Conservation (phyloP, 1,140 invertebrate species). For the Lordiphosa collinella region DNA sequence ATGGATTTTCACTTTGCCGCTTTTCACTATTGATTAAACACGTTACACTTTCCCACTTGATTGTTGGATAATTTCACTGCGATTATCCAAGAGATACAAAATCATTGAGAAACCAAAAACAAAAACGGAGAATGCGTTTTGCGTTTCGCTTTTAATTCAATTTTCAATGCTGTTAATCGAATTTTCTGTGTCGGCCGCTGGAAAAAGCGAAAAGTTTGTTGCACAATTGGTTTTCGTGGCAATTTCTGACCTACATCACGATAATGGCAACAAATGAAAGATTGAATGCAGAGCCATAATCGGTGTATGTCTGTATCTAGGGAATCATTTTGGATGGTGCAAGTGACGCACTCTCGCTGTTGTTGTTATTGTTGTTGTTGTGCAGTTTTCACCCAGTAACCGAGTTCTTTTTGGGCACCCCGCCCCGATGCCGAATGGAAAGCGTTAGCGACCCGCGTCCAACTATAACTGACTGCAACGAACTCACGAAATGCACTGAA, state of each 20-base stretch:
- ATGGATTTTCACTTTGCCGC: conserved; percentile 43
- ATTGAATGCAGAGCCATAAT: conserved; percentile 23
- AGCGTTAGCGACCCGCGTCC: conserved; percentile 8
- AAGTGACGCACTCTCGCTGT: conserved; percentile 15
- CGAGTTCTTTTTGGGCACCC: conserved; percentile 55
- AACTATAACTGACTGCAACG: conserved; percentile 47
- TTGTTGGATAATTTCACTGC: conserved; percentile 34
- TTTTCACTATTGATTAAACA: conserved; percentile 73
- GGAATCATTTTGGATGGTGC: conserved; percentile 7
- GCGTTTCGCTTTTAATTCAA: conserved; percentile 52
- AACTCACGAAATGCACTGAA: conserved; percentile 61
- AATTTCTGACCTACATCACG: conserved; percentile 64
- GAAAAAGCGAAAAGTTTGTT: conserved; percentile 28
- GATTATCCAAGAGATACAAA: conserved; percentile 30
- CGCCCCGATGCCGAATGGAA: conserved; percentile 37
- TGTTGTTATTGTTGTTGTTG: conserved; percentile 23
- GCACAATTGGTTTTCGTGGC: conserved; percentile 19
- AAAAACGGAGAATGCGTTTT: conserved; percentile 5
- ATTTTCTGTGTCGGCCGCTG: conserved; percentile 14
- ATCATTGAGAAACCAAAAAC: too few species aligned
- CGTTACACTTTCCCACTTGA: conserved; percentile 50
- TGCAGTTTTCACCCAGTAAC: conserved; percentile 73
- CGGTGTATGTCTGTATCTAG: conserved; percentile 16
- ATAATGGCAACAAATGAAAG: conserved; percentile 44
- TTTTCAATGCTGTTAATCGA: conserved; percentile 33